Conservation (phyloP, 1,140 invertebrate genomes). For the Hyles vespertilio region DNA sequence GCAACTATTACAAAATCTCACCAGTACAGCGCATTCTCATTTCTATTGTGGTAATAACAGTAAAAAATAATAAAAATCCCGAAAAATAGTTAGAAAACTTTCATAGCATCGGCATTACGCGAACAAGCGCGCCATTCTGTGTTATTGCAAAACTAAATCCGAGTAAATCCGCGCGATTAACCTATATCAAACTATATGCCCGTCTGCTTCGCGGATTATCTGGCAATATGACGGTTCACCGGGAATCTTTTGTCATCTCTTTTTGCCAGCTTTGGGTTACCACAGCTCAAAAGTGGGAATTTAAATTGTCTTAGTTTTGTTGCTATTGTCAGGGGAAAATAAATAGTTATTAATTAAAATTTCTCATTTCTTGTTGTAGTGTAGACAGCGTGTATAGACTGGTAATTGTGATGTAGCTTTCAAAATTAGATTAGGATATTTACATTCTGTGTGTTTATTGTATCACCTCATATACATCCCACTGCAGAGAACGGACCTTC, state of each 20-base stretch:
- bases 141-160: constrained; percentile 58
- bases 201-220: constrained; percentile 41
- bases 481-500: too few species aligned
- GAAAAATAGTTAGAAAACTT: constrained; percentile 25
- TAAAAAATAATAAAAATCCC: constrained; percentile 4
- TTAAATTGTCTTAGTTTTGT: too few species aligned
- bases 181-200: constrained; percentile 44
- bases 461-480: too few species aligned
- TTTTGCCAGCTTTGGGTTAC: background rate
- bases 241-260: constrained; percentile 54
- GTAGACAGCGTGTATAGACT: background rate
- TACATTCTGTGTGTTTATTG: too few species aligned
- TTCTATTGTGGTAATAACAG: background rate
- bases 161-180: constrained; percentile 58
- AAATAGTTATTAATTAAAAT: background rate
- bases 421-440: too few species aligned
- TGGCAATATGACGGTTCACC: constrained; percentile 47
- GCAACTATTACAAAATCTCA: too few species aligned
- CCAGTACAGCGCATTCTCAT: too few species aligned
- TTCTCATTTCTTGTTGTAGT: background rate
- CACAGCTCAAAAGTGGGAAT: too few species aligned
- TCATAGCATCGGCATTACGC: constrained; percentile 32
- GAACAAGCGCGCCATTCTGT: constrained; percentile 33
- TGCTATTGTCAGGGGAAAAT: too few species aligned
- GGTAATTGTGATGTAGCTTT: too few species aligned